A percentile compares a stretch with the other conserved stretches of the same genome.
Conservation (phyloP, 2,797 vertebrate genomes). For the Heliangelus exortis region DNA sequence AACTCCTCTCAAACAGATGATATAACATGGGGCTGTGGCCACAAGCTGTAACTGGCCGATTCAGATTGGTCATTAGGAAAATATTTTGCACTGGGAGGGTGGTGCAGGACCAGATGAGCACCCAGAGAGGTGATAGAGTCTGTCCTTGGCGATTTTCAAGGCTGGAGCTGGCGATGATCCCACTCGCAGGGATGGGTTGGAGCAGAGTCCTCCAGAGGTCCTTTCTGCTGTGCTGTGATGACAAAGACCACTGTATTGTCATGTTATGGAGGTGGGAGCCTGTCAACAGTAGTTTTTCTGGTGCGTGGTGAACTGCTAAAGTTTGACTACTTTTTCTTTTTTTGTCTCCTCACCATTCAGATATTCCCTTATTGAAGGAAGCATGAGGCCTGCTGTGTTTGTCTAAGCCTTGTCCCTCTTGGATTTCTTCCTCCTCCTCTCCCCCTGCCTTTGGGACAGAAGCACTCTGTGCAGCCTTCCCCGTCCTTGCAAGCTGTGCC, state of each 20-base stretch:
- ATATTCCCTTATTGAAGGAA: slow-evolving; percentile 96
- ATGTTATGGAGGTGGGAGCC: background rate
- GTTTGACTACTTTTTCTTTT: background rate
- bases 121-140: background rate
- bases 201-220: background rate
- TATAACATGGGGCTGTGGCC: background rate
- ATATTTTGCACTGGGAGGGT: background rate
- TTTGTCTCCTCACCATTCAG: slow-evolving; percentile 69
- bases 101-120: background rate
- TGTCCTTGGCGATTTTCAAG: background rate
- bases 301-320: background rate
- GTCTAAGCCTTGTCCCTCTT: slow-evolving; percentile 57
- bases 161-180: background rate
- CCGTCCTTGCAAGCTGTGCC: slow-evolving; percentile 48
- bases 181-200: background rate
- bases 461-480: slow-evolving; percentile 74
- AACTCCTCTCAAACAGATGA: background rate
- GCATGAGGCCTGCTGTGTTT: slow-evolving; percentile 81
- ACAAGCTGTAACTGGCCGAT: background rate
- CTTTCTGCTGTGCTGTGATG: background rate
- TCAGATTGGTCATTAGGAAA: background rate
- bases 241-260: background rate
- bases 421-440: slow-evolving; percentile 33
- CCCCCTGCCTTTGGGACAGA: slow-evolving; percentile 58
- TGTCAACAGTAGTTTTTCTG: background rate